Evolutionary conservation across 2,888 invertebrate genomes (phyloP).

Genomic region (Melolontha melolontha): DNA sequence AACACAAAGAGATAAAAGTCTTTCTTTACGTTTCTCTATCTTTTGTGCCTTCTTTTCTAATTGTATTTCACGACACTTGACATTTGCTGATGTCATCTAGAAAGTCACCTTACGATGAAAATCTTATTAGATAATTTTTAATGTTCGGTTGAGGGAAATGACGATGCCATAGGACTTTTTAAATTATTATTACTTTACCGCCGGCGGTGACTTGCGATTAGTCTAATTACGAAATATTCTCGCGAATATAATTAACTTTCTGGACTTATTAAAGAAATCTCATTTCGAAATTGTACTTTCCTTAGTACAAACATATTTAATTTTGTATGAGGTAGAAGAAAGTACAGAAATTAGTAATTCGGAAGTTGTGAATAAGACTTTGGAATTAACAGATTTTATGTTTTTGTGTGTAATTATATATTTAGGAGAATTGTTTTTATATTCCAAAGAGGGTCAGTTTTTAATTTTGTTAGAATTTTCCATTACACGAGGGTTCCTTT

Average conservation of each 20-base stretch:
- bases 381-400: no score
- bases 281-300: slow-evolving; percentile 10
- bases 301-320: not conserved
- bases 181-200: slow-evolving; percentile 21
- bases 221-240: slow-evolving; percentile 22
- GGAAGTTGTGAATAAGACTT: not conserved
- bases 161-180: slow-evolving; percentile 6
- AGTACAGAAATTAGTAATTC: slow-evolving; percentile 7
- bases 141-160: not conserved
- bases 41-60: slow-evolving; percentile 20
- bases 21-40: not conserved
- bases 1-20: slow-evolving; percentile 5
- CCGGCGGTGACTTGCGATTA: slow-evolving; percentile 19
- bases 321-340: not conserved
- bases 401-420: no score
- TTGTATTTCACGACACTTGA: slow-evolving; percentile 9
- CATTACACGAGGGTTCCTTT: no score
- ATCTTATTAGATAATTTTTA: slow-evolving; percentile 34
- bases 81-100: slow-evolving; percentile 23
- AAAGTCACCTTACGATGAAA: slow-evolving; percentile 27
- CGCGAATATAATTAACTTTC: slow-evolving; percentile 20
- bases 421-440: no score
- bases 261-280: slow-evolving; percentile 18
- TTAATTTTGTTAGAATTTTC: no score
- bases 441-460: no score